Evolutionary conservation across 2,888 invertebrate species (phyloP), one percentile per base, ranked within the genome.

Genomic region (Eilema depressum): DNA sequence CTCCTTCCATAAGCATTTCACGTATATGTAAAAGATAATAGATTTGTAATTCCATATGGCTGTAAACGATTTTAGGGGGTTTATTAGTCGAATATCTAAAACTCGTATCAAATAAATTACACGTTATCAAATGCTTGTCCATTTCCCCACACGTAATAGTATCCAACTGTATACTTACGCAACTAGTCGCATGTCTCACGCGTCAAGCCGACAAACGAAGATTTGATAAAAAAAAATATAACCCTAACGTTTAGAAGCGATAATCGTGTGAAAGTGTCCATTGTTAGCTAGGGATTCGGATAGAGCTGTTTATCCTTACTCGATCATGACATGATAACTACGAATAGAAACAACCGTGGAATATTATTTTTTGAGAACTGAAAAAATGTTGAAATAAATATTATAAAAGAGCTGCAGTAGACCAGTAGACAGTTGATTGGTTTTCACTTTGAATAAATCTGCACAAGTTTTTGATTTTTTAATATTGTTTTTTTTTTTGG

Each of bases 111-210:
- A 73, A 78, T 76, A 82, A 82, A 82, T 82, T 71, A 82, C 64
- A 76, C 66, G 74, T 79, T 82, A 82, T 81, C 83, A 79, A 79
- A 70, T 66, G 70, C 68, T 68, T 71, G 71, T 65, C 75, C 64
- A 62, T 68, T 69, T 70, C 59, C 59, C 63, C 23, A 47, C 67
- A 67, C 71, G 76, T 80, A 79, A 82, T 73, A 72, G 65, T 66
- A 60, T 33, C 69, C 69, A 76, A 79, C 70, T 66, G 73, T 77
- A 71, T 66, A 69, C 74, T 79, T 80, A 77, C 64, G 69, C 56
- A 82, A 80, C 70, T 23, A 61, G 82, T 79, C 79, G 80, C 82
- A 80, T 80, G 82, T 73, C 74, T 76, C 70, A 71, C 76, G 76
- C 79, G 69, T 59, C 53, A 26, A 28, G 37, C 57, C 65, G 60